A percentile compares a stretch with the other conserved stretches of the same genome.
Evolutionary conservation across 2,113 vertebrate genomes (phyloP).

Genomic region (Cavia aperea): DNA sequence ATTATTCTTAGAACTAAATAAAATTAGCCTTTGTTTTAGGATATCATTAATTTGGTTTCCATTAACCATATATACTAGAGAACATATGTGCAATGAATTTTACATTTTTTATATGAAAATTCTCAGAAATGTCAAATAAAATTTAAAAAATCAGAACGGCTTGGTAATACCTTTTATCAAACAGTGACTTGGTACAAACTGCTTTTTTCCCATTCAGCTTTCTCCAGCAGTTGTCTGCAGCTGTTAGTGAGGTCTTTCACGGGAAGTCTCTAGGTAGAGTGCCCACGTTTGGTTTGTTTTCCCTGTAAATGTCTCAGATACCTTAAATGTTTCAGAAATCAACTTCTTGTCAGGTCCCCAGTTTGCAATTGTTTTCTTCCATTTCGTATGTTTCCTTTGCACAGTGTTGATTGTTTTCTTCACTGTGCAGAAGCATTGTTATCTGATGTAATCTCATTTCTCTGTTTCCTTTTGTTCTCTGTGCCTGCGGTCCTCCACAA

Average conservation of each 20-base stretch:
- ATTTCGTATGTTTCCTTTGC: neutral
- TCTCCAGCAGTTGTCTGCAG: neutral
- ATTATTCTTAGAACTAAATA: neutral
- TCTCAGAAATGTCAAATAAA: neutral
- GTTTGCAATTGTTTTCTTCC: neutral
- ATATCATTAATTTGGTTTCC: neutral
- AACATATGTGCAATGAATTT: neutral
- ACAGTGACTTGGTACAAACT: neutral
- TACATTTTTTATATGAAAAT: neutral
- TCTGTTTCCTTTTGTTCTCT: neutral
- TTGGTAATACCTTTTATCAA: neutral
- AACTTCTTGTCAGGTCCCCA: neutral
- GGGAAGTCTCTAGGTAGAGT: neutral
- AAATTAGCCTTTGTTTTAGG: neutral
- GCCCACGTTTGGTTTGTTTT: neutral
- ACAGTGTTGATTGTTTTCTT: neutral
- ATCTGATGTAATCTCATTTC: neutral
- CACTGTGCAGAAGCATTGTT: neutral
- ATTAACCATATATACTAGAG: neutral
- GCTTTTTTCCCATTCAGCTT: neutral
- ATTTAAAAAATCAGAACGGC: neutral
- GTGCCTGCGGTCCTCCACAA: neutral
- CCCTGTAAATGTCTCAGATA: neutral
- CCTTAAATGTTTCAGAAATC: neutral
- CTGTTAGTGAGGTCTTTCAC: neutral